A percentile compares a stretch with the other conserved stretches of the same genome.
Evolutionary conservation across 2,888 invertebrate species (phyloP).

Genomic region (Apodemia zela): DNA sequence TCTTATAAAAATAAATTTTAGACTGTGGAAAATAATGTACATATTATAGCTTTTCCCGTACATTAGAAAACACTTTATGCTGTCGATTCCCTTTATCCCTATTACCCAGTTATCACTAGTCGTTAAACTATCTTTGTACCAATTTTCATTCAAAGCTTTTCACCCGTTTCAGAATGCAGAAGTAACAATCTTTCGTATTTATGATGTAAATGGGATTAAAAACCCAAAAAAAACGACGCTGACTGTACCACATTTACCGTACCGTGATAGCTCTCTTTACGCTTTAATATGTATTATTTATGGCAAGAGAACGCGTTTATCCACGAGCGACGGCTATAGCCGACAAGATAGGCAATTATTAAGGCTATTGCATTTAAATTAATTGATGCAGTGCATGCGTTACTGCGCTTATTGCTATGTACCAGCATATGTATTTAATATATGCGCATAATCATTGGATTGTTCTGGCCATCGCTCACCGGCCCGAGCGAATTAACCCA

Average conservation of each 20-base stretch:
- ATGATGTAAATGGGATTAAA: conserved; percentile 1
- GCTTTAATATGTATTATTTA: conserved; percentile 21
- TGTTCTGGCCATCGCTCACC: conserved; percentile 61
- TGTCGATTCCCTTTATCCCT: no score
- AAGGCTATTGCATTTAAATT: conserved; percentile 73
- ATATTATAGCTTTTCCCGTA: no score
- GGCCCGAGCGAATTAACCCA: conserved; percentile 61
- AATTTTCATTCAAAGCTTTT: no score
- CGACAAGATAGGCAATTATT: conserved; percentile 62
- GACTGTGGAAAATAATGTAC: no score
- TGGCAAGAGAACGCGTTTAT: conserved; percentile 28
- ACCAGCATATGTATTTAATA: conserved; percentile 41
- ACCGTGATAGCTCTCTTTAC: not conserved
- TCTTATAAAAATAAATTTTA: no score
- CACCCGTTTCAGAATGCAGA: no score
- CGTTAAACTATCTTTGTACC: no score
- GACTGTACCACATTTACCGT: not conserved
- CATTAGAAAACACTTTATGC: no score
- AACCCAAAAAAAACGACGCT: not conserved
- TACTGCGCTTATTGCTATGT: conserved; percentile 47
- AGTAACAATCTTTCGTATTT: no score
- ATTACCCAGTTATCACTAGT: no score
- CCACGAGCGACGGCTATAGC: conserved; percentile 38
- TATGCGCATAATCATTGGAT: conserved; percentile 52
- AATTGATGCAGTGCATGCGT: conserved; percentile 64